Evolutionary conservation across 2,113 vertebrate species (phyloP).

Genomic region (Taurulus bubalis): DNA sequence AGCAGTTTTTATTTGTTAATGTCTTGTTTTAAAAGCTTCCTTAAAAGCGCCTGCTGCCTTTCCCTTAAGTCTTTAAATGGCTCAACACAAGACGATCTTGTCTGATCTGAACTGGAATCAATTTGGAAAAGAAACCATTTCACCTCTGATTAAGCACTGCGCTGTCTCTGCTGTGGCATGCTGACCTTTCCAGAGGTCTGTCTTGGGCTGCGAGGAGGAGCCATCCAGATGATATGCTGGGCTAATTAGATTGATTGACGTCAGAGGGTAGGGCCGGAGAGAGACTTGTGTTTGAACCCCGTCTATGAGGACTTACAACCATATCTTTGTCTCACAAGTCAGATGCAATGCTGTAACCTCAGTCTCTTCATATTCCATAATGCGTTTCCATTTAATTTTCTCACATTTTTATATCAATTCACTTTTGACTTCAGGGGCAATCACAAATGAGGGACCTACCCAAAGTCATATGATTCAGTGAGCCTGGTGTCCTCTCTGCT

Average conservation of each 20-base stretch:
- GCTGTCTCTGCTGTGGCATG: conserved; percentile 80
- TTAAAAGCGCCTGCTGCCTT: conserved; percentile 69
- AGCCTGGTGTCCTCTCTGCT: background rate
- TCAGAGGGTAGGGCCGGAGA: conserved; percentile 67
- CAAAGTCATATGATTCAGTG: background rate
- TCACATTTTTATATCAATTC: background rate
- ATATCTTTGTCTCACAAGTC: conserved; percentile 54
- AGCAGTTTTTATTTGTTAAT: conserved; percentile 77
- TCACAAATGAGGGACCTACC: conserved; percentile 8
- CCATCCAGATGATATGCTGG: conserved; percentile 69
- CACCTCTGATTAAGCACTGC: conserved; percentile 80
- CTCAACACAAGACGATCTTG: conserved; percentile 82
- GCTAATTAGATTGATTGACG: conserved; percentile 81
- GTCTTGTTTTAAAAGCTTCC: conserved; percentile 73
- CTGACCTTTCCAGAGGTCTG: conserved; percentile 84
- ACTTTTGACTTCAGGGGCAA: background rate
- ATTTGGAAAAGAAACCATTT: conserved; percentile 85
- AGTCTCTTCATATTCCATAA: conserved; percentile 8
- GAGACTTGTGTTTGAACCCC: conserved; percentile 75
- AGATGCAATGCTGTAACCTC: conserved; percentile 7
- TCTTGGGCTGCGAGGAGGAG: conserved; percentile 72
- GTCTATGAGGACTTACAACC: conserved; percentile 61
- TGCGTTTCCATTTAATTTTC: conserved; percentile 23
- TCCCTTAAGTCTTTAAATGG: conserved; percentile 70
- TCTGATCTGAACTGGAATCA: conserved; percentile 81